Percentiles rank a stretch among this genome's conserved stretches.
These are phyloP conservation scores for Okamejei kenojei DNA, from an alignment of 2,797 vertebrate genomes.

Conservation along the genomic window DNA sequence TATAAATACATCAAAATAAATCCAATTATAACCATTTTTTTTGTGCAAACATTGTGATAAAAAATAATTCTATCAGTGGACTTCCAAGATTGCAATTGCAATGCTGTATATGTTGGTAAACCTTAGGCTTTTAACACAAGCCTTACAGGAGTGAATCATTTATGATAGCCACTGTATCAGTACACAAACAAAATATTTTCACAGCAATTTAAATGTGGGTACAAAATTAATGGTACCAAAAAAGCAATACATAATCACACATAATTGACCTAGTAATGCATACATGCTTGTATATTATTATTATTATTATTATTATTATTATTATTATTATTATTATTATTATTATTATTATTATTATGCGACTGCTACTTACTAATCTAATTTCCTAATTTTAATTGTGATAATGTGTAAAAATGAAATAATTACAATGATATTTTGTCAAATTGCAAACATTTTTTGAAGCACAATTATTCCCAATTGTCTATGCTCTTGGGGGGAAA, in stretches of 20 bases:
- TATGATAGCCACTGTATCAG: neutral
- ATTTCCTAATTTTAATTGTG: neutral
- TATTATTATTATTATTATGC: neutral
- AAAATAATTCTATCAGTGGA: neutral
- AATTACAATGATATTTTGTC: neutral
- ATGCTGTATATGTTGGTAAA: neutral
- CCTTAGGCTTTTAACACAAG: neutral
- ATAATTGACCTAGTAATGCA: neutral
- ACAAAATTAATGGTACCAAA: neutral
- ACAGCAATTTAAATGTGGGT: neutral
- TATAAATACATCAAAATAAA: neutral
- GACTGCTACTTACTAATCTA: neutral
- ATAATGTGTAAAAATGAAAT: neutral
- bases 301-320: too few relatives aligned
- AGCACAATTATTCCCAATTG: neutral
- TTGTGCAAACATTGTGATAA: neutral
- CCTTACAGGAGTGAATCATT: neutral
- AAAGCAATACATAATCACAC: neutral
- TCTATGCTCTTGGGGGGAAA: neutral
- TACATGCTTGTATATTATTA: neutral
- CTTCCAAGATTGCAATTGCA: neutral
- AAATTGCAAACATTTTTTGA: neutral
- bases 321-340: too few relatives aligned
- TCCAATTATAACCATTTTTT: neutral
- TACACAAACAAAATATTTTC: neutral